Base-by-base conservation (phyloP, 2,797 vertebrate species). In the Channallabes apus region DNA sequence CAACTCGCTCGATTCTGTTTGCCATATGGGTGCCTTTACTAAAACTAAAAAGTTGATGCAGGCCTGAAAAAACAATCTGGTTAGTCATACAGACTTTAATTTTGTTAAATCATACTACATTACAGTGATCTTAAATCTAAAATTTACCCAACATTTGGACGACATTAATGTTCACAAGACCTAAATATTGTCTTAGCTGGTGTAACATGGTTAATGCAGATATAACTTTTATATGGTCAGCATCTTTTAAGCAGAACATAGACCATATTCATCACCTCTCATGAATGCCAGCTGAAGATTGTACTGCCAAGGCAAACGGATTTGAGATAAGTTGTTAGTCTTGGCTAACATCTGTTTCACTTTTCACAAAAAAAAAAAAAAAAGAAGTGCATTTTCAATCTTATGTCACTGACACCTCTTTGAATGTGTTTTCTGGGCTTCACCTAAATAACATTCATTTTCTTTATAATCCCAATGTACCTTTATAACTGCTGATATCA, bases 281-380 rank as follows among this genome's bases (percentile, higher is more conserved):
- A 67, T 88, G 91, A 90, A 91, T 93, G 93, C 94, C 94, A 94
- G 91, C 92, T 90, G 89, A 90, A 93, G 89, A 92, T 93, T 91
- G 87, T 80, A 24, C 65, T 90, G 94, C 94, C 95, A 95, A 87
- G 86, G 91, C 95, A 96, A 95, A 94, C 95, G 92, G 94, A 95
- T 95, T 95, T 95, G 91, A 93, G 91, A 93, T 93, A 93, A 92
- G 90, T 89, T 91, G 93, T 93, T 94, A 93, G 94, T 93, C 92
- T 94, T 94, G 93, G 89, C 88, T 88, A 92, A 93, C 94, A 95
- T 94, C 94, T 95, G 95, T 89, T 93, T 94, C 88, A 90, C 62
- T 84, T 90, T 89, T 87, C 84, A 88, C 68, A 85, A 69, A 93
- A 93, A 94, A 94, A 94, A 90, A 83, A 85, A 93, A 93, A 94